Evolutionary conservation across 1,140 invertebrate species (phyloP), one percentile per base, ranked within the genome.

Genomic region (Holotrichia oblita): DNA sequence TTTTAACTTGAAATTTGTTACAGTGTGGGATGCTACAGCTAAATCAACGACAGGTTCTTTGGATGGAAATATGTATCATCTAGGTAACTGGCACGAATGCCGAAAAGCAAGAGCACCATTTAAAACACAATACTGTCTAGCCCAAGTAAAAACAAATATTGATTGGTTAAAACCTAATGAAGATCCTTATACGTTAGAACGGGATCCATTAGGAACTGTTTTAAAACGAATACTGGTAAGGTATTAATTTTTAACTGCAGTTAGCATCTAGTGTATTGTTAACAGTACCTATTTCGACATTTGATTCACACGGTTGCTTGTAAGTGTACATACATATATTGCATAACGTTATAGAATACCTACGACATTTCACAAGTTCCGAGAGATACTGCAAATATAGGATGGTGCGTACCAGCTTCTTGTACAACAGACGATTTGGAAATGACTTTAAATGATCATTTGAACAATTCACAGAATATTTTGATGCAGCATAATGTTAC

Each of bases 21-120:
- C 83, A 91, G 90, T 91, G 85, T 92, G 90, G 88, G 91, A 92
- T 81, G 86, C 91, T 0, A 89, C 90, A 48, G 88, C 89, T 4
- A 91, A 91, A 76, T 88, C 91, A 77, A 89, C 91, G 6, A 87
- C 88, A 40, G 91, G 91, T 7, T 82, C 91, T 7, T 82, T 92
- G 0, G 88, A 86, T 17, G 91, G 90, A 0, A 90, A 88, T 75
- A 86, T 87, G 0, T 91, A 89, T 81, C 89, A 92, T 69, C 87
- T 93, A 42, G 91, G 91, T 0, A 90, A 92, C 83, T 92, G 90
- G 80, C 91, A 93, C 79, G 89, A 93, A 82, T 92, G 91, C 74
- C 81, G 92, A 20, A 81, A 85, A 14, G 86, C 86, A 0, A 85
- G 89, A 41, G 85, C 85, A 0, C 88, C 88, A 0, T 87, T 90